Base-by-base conservation (phyloP, 2,797 vertebrate genomes). In the Erithacus rubecula region DNA sequence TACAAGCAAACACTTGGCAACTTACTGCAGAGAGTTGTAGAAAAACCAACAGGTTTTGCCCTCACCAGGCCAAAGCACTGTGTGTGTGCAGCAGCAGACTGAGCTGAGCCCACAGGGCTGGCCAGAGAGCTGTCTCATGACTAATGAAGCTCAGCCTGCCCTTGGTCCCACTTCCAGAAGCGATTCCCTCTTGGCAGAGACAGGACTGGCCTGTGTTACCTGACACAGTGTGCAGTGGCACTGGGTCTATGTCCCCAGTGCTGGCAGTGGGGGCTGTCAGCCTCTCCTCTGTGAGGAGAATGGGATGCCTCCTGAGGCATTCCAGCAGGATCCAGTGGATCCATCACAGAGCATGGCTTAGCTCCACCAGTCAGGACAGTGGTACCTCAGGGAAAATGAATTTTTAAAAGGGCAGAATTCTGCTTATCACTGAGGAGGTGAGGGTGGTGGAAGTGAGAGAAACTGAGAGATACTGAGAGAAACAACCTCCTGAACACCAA, bases 161-260 rank as follows among this genome's bases (percentile, higher is more conserved):
- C 29, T 49, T 47, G 47, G 24, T 20, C 5, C 6, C 17, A 6
- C 32, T 69, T 91, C 63, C n/a, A 70, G 27, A 44, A 83, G 17
- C 5, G 6, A 51, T 52, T 77, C 12, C 30, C 2, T 21, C 41
- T 49, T 36, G 27, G 15, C 3, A 55, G 36, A 30, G 7, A 44
- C 11, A n/a, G 51, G 13, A 10, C 4, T 34, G 5, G 5, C 43
- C 47, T 10, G 23, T 13, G n/a, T 8, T 27, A 76, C 3, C 24
- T 39, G 41, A 68, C 43, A 58, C 34, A 12, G 4, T 2, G 19
- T 37, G 26, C 19, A 64, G 9, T 15, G 51, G 12, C 41, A 8
- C 12, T 18, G 30, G 24, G 8, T 59, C 72, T 46, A 6, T 10
- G 4, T 46, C 4, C 20, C 52, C 1, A 2, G 10, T 0, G 0